Conservation (phyloP, 2,797 vertebrate genomes). For the Thunnus albacares region DNA sequence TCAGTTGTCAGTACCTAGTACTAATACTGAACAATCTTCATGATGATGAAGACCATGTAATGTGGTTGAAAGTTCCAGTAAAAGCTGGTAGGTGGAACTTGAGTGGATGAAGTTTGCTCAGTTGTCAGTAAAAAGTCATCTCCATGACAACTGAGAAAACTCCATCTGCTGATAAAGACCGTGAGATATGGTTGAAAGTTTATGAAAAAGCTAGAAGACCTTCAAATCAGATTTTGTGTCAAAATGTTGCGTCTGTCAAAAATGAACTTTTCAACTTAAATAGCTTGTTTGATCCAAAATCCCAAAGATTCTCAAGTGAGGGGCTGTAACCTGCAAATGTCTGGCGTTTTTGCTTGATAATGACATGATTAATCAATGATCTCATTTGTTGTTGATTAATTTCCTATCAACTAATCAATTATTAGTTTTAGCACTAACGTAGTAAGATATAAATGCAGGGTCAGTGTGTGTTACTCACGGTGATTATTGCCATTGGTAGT, state of each 20-base stretch:
- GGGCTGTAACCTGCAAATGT: too few relatives aligned
- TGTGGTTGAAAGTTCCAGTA: background rate
- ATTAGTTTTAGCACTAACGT: too few relatives aligned
- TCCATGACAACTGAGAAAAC: slow-evolving; percentile 1
- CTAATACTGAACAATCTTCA: too few relatives aligned
- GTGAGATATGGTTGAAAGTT: background rate
- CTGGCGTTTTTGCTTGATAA: background rate
- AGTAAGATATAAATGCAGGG: background rate
- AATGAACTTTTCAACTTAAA: background rate
- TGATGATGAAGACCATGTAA: background rate
- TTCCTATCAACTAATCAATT: background rate
- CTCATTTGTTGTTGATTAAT: background rate
- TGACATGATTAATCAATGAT: background rate
- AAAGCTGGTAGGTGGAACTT: background rate
- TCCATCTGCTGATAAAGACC: background rate
- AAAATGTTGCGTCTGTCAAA: background rate
- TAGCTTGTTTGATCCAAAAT: background rate
- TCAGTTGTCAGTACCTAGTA: too few relatives aligned
- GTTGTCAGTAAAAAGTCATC: background rate
- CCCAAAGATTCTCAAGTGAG: background rate
- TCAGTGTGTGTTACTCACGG: slow-evolving; percentile 75
- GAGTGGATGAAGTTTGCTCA: background rate
- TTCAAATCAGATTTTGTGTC: background rate
- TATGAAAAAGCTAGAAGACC: background rate
- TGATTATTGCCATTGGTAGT: slow-evolving; percentile 56